These are phyloP conservation scores for Rynchops niger DNA, from an alignment of 2,113 vertebrate genomes.

Conservation along the genomic window DNA sequence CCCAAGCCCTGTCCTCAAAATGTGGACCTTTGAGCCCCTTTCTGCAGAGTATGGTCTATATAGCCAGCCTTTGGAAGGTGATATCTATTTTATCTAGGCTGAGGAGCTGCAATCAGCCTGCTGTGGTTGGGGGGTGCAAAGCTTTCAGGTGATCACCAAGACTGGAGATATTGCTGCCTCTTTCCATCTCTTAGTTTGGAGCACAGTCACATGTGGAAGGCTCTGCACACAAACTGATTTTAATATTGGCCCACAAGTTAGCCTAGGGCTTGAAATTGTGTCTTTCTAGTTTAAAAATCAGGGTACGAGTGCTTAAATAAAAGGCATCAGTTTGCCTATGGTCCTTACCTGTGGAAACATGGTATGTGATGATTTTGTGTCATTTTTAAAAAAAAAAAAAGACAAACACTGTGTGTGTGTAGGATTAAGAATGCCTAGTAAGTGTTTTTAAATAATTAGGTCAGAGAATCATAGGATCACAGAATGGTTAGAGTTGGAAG, in stretches of 20 bases:
- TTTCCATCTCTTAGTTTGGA: not conserved
- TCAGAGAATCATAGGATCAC: not conserved
- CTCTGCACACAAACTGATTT: not conserved
- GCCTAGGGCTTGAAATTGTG: not conserved
- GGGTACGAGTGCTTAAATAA: not conserved
- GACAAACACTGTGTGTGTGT: not conserved
- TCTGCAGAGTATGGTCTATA: not conserved
- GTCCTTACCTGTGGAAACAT: not conserved
- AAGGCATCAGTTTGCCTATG: accelerated
- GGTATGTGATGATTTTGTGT: not conserved
- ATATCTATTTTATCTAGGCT: not conserved
- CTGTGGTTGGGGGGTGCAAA: accelerated
- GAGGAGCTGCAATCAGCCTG: not conserved
- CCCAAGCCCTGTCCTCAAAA: not conserved
- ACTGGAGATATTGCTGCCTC: not conserved
- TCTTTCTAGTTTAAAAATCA: not conserved
- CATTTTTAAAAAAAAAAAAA: not conserved
- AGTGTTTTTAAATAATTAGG: not conserved
- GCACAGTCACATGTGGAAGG: accelerated
- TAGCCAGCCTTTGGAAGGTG: not conserved
- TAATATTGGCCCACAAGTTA: not conserved
- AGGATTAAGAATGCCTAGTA: not conserved
- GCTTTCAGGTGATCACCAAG: not conserved
- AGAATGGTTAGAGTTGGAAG: not conserved
- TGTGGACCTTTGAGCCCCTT: not conserved